A percentile compares a stretch with the other conserved stretches of the same genome.
Evolutionary conservation across 2,113 vertebrate genomes (phyloP).

Genomic region (Seriola quinqueradiata): DNA sequence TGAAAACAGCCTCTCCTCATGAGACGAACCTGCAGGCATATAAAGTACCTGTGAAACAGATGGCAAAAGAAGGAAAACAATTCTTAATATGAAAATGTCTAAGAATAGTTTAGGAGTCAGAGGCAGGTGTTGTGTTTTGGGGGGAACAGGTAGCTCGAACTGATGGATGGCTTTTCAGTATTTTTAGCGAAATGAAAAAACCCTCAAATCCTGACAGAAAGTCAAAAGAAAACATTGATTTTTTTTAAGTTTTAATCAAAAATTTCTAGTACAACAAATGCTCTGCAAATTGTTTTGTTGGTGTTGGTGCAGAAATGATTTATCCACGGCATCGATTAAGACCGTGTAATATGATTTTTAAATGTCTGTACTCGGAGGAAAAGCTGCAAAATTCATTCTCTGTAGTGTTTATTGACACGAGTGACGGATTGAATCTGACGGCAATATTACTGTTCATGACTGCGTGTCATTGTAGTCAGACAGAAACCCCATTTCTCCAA

Average conservation of each 20-base stretch:
- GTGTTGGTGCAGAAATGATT: background rate
- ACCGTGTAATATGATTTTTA: background rate
- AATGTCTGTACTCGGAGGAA: background rate
- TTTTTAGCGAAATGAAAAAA: background rate
- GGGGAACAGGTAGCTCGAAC: background rate
- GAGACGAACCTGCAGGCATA: background rate
- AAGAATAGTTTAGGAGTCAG: constrained; percentile 5
- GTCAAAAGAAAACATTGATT: background rate
- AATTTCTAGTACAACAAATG: constrained; percentile 2
- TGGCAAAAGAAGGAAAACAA: background rate
- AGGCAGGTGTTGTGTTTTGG: constrained; percentile 26
- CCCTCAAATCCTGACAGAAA: background rate
- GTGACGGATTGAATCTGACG: background rate
- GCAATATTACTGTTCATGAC: background rate
- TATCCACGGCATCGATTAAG: background rate
- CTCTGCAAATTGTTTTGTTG: background rate
- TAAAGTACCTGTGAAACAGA: constrained; percentile 15
- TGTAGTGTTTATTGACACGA: background rate
- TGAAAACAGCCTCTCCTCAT: background rate
- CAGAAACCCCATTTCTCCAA: background rate
- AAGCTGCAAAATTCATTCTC: background rate
- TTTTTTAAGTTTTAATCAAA: constrained; percentile 13
- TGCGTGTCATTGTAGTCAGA: background rate
- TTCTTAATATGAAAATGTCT: constrained; percentile 12
- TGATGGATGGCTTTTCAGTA: background rate